phyloP scores from a whole-genome alignment of 2,888 invertebrate genomes.

The Cryptocephalus moraei region DNA sequence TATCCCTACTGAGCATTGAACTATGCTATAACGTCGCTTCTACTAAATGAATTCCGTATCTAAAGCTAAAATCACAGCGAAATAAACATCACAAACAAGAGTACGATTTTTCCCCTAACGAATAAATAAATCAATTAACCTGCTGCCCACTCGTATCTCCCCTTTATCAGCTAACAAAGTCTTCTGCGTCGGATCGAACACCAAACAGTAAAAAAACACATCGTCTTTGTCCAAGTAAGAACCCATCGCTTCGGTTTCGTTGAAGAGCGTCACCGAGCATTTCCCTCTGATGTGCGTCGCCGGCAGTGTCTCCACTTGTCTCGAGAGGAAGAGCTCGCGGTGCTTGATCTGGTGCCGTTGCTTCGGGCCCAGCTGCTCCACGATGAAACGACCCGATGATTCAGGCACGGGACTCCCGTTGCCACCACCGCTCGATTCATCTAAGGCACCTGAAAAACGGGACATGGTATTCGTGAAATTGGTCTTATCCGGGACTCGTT shows the following conservation, averaged over 20 bases:
- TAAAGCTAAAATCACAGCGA: no score
- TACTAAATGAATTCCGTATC: no score
- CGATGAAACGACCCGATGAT: constrained; percentile 16
- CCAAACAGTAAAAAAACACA: constrained; percentile 98
- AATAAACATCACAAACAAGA: no score
- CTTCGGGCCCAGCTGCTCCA: constrained; percentile 54
- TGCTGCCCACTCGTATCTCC: constrained; percentile 56
- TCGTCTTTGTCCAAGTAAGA: constrained; percentile 97
- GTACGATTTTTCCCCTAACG: no score
- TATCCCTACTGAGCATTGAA: no score
- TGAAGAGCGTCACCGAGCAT: constrained; percentile 96
- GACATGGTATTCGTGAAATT: not conserved
- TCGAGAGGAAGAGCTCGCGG: constrained; percentile 93
- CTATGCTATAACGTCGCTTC: no score
- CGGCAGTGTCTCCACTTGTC: constrained; percentile 95
- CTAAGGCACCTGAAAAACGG: constrained; percentile 35
- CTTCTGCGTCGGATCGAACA: constrained; percentile 98
- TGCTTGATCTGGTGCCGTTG: constrained; percentile 95
- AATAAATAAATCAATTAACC: constrained; percentile 2
- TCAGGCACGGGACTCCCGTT: constrained; percentile 27
- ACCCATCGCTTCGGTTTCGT: constrained; percentile 94
- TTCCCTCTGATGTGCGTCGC: constrained; percentile 99
- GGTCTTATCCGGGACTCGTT: not conserved
- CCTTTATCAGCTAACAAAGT: constrained; percentile 96
- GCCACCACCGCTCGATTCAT: constrained; percentile 23